A percentile compares a stretch with the other conserved stretches of the same genome.
These are phyloP conservation scores for Podarcis raffonei DNA, from an alignment of 2,113 vertebrate species.

Conservation along the genomic window DNA sequence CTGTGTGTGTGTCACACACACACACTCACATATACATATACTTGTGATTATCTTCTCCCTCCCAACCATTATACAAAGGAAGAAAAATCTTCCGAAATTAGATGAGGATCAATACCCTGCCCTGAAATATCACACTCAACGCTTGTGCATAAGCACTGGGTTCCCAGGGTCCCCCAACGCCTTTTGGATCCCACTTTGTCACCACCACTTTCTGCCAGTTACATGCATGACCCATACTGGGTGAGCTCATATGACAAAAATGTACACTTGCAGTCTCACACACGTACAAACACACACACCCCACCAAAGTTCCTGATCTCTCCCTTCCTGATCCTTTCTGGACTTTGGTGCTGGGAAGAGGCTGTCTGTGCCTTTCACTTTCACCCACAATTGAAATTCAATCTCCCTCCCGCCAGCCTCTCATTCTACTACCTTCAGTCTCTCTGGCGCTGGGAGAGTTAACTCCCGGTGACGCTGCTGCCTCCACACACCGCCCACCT, in stretches of 20 bases:
- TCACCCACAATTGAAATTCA: background rate
- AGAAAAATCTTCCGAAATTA: background rate
- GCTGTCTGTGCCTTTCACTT: too few relatives aligned
- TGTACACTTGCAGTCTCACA: background rate
- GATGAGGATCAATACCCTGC: background rate
- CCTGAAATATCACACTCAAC: background rate
- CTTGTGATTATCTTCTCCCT: background rate
- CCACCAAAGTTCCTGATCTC: too few relatives aligned
- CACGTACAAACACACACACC: background rate
- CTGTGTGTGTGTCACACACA: background rate
- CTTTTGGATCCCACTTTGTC: background rate
- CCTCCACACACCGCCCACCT: background rate
- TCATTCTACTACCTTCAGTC: too few relatives aligned
- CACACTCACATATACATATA: background rate
- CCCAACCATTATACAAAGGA: background rate
- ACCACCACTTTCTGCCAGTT: background rate
- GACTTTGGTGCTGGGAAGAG: background rate
- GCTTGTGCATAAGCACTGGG: background rate
- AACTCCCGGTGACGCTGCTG: background rate
- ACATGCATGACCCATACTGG: background rate
- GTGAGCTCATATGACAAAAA: background rate
- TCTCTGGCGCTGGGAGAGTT: conserved; percentile 2
- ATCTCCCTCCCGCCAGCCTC: background rate
- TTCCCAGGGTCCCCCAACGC: background rate
- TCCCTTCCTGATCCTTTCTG: background rate